Base-by-base conservation (phyloP, 2,888 invertebrate genomes). In the Bhutanitis thaidina region DNA sequence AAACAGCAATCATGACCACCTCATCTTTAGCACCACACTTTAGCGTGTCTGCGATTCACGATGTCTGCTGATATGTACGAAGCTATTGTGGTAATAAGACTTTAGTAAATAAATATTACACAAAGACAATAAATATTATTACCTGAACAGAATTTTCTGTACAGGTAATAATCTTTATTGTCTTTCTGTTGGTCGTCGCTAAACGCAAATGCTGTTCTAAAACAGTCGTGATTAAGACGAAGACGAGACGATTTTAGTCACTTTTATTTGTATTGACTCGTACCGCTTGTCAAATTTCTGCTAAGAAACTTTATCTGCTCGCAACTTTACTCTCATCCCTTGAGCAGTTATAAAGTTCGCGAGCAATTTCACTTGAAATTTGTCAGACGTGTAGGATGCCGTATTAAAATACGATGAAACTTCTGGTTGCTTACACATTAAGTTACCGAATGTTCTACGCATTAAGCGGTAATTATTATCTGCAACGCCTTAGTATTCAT, bases 291-390 rank as follows among this genome's bases (percentile, higher is more conserved):
- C 25, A 37, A 43, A 38, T 49, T 37, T 27, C 43, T 34, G 34
- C 44, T 38, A 15, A 12, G 16, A 27, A 44, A 44, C 44, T 50
- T 34, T 16, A 39, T 39, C 43, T 44, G 15, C 12, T 39, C 27
- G 27, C 34, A 34, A 38, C 43, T 15, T 38, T 38, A 27, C 43
- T 14, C 43, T 32, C 41, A 10, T 43, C 43, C 38, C 27, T 39
- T 16, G n/a, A 44, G 38, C 43, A 39, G 38, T 44, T 44, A 44
- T 37, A 44, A 43, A 50, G 39, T 50, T 44, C 15, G 14, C n/a
- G 29, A 44, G 38, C 38, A 27, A 50, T 50, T 38, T 44, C 34
- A 15, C 39, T 34, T 39, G 39, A 50, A 44, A 50, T 38, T 50
- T 44, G 34, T 50, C 49, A 44, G 44, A 29, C 25, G 43, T 15